Evolutionary conservation across 1,140 invertebrate species (phyloP).

Genomic region (Gryllus bimaculatus): DNA sequence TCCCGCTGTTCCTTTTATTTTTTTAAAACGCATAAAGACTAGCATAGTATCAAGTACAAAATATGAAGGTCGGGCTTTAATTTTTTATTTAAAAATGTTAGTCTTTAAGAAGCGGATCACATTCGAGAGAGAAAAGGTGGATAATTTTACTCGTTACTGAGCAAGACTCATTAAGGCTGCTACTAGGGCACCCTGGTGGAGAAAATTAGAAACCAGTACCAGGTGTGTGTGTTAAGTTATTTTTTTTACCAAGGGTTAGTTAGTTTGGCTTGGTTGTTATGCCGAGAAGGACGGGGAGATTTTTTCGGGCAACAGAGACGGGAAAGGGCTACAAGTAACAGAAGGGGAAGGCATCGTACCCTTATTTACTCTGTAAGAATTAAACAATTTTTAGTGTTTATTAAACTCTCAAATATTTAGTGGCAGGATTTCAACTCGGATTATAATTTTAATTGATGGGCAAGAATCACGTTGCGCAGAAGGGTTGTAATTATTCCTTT

Average conservation of each 20-base stretch:
- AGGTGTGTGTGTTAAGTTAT: neutral
- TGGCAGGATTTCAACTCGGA: neutral
- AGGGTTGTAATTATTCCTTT: neutral
- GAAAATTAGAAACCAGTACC: neutral
- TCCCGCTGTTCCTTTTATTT: neutral
- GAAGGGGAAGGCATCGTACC: neutral
- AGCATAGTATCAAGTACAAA: neutral
- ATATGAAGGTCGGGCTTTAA: neutral
- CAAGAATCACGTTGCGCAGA: neutral
- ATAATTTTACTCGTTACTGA: neutral
- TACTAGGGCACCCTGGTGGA: neutral
- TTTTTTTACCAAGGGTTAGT: neutral
- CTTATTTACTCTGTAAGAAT: neutral
- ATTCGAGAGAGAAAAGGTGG: neutral
- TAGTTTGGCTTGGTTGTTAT: neutral
- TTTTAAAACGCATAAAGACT: neutral
- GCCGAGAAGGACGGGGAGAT: neutral
- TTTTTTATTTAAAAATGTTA: neutral
- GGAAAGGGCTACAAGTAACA: neutral
- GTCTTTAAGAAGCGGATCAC: neutral
- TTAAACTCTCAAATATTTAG: neutral
- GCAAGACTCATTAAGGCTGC: neutral
- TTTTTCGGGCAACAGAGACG: neutral
- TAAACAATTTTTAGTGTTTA: conserved; percentile 2
- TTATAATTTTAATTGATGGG: neutral